A percentile compares a stretch with the other conserved stretches of the same genome.
Conservation (phyloP, 64 coral and sea anemone species). For the Hydrozoanthus tunicans region DNA sequence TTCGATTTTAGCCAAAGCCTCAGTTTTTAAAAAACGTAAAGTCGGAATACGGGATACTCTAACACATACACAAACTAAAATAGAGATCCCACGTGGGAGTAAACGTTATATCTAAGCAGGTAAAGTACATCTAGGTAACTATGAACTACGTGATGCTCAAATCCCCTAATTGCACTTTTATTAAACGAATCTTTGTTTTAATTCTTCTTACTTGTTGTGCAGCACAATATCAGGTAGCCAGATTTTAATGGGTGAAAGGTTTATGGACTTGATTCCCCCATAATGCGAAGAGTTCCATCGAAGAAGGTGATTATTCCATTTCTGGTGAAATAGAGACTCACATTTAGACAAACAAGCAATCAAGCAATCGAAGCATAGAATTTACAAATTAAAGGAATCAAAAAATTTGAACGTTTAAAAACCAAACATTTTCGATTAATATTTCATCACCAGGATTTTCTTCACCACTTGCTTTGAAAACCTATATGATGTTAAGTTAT, state of each 20-base stretch:
- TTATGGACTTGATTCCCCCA: slow-evolving; percentile 87
- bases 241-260: slow-evolving; percentile 47
- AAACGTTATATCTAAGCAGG: too few species aligned
- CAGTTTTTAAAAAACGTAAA: too few species aligned
- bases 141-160: background rate
- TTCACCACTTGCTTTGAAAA: too few species aligned
- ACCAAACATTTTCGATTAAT: too few species aligned
- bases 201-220: slow-evolving; percentile 80
- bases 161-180: background rate
- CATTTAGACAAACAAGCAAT: background rate
- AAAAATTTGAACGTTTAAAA: background rate
- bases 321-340: slow-evolving; percentile 28
- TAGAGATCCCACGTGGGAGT: too few species aligned
- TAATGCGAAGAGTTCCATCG: slow-evolving; percentile 80
- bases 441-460: too few species aligned
- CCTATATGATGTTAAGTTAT: too few species aligned
- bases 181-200: background rate
- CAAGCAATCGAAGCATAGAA: background rate
- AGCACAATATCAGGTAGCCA: slow-evolving; percentile 94
- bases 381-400: background rate
- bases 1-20: too few species aligned
- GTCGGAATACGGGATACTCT: too few species aligned
- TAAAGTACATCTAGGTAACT: too few species aligned
- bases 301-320: slow-evolving; percentile 84
- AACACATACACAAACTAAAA: too few species aligned